phyloP scores from a whole-genome alignment of 2,113 vertebrate species.

The Elephantulus edwardii region DNA sequence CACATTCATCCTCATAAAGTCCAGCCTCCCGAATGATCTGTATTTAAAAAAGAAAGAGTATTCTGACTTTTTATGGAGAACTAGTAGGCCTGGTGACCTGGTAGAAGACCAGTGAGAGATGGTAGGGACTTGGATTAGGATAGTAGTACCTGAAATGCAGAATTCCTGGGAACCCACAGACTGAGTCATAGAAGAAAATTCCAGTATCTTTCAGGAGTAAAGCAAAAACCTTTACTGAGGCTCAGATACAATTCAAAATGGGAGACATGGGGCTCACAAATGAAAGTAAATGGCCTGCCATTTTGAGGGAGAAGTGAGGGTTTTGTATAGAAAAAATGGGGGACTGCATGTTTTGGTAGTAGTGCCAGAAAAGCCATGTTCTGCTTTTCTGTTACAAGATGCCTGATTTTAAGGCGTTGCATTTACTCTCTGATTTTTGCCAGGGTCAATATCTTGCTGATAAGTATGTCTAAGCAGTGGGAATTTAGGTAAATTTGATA shows the following conservation, averaged over 20 bases:
- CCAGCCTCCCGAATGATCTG: too few species aligned
- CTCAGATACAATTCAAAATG: too few species aligned
- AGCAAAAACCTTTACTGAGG: too few species aligned
- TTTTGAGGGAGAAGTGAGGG: too few species aligned
- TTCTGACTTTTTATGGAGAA: not conserved
- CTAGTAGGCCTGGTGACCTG: not conserved
- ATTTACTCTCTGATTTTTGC: not conserved
- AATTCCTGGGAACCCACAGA: not conserved
- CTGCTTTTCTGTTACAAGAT: not conserved
- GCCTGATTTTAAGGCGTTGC: not conserved
- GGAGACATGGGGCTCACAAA: too few species aligned
- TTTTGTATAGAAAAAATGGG: too few species aligned
- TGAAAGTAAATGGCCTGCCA: too few species aligned
- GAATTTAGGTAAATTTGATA: not conserved
- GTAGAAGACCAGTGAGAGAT: not conserved
- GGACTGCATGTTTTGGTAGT: too few species aligned
- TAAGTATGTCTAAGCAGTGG: not conserved
- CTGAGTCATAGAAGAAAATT: not conserved
- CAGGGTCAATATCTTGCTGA: not conserved
- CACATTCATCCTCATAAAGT: too few species aligned
- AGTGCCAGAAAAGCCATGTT: not conserved
- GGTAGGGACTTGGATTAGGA: not conserved
- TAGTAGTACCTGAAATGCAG: rapidly evolving
- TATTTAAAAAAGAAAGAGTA: not conserved
- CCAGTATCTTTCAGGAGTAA: too few species aligned